Evolutionary conservation across 2,113 vertebrate species (phyloP).

Genomic region (Engystomops pustulosus): DNA sequence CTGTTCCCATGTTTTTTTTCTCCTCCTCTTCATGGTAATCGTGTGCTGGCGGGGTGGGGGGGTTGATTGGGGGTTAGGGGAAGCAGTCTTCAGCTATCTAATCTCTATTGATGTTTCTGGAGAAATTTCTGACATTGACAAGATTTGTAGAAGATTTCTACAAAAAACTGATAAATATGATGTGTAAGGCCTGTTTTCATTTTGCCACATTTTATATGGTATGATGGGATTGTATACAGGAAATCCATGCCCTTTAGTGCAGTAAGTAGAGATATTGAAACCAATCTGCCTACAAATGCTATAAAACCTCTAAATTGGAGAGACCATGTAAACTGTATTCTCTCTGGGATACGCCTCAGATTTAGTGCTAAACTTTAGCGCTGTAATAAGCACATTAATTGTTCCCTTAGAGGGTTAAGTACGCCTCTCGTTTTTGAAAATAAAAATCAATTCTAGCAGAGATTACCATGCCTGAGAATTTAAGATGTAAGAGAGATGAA

Average conservation of each 20-base stretch:
- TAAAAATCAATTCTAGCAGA: slow-evolving; percentile 53
- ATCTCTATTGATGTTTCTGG: too few species aligned
- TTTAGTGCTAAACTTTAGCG: slow-evolving; percentile 56
- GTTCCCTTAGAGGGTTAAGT: slow-evolving; percentile 57
- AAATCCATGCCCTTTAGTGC: not conserved
- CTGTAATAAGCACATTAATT: slow-evolving; percentile 58
- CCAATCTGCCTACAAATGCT: slow-evolving; percentile 42
- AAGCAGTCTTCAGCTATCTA: too few species aligned
- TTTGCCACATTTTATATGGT: not conserved
- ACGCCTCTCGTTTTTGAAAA: slow-evolving; percentile 20
- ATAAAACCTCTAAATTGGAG: slow-evolving; percentile 54
- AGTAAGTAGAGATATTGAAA: not conserved
- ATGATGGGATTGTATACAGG: not conserved
- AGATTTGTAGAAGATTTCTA: too few species aligned
- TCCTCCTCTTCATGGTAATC: too few species aligned
- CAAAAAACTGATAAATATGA: too few species aligned
- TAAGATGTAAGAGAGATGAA: slow-evolving; percentile 55
- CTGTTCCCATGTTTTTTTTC: too few species aligned
- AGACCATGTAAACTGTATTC: slow-evolving; percentile 53
- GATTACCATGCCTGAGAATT: slow-evolving; percentile 56
- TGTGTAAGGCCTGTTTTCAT: too few species aligned
- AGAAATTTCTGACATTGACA: too few species aligned
- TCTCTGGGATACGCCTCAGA: slow-evolving; percentile 35
- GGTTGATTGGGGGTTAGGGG: too few species aligned
- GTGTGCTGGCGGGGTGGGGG: too few species aligned